Conservation (phyloP, 1,140 invertebrate genomes). For the Ceratoteleas bidentatus region DNA sequence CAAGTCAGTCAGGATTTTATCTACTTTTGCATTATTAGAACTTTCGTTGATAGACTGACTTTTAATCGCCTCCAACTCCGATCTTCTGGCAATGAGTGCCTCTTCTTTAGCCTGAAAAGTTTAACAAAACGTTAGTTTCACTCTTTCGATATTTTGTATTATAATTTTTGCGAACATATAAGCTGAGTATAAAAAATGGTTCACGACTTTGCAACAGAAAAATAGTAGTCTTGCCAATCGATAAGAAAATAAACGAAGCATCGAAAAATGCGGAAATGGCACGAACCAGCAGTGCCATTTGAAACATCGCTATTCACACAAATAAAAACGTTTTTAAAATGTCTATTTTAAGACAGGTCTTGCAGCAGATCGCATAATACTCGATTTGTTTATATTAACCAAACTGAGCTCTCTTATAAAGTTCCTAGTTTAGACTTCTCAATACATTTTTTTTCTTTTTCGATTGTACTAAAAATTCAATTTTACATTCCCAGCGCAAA, state of each 20-base stretch:
- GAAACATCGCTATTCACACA: conserved; percentile 54
- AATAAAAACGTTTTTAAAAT: conserved; percentile 44
- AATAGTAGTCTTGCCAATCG: not conserved
- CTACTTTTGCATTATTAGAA: conserved; percentile 77
- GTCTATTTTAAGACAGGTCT: conserved; percentile 45
- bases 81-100: conserved; percentile 83
- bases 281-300: conserved; percentile 31
- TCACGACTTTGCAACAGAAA: too few relatives aligned
- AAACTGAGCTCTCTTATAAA: not conserved
- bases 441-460: not conserved
- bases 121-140: not conserved
- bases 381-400: conserved; percentile 43
- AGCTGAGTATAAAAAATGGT: too few relatives aligned
- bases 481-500: too few relatives aligned
- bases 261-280: conserved; percentile 47
- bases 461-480: too few relatives aligned
- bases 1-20: conserved; percentile 79
- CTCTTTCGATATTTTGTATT: not conserved
- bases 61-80: conserved; percentile 82
- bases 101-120: conserved; percentile 85
- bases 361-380: conserved; percentile 19
- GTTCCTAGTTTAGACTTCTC: not conserved
- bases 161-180: not conserved
- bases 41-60: conserved; percentile 74
- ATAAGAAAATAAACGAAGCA: conserved; percentile 2